Evolutionary conservation across 1,140 invertebrate genomes (phyloP), one percentile per base, ranked within the genome.

Genomic region (Nylanderia fulva): DNA sequence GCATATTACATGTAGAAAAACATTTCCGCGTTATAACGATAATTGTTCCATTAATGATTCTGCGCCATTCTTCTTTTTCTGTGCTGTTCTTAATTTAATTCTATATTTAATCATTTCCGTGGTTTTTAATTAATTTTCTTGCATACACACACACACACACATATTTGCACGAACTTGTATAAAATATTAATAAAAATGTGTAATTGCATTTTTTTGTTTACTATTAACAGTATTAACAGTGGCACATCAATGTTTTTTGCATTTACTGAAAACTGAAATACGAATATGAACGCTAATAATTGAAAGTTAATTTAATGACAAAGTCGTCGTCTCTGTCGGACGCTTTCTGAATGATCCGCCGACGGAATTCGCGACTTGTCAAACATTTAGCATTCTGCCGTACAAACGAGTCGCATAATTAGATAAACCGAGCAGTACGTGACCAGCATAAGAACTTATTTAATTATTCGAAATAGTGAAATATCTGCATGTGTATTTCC

Each of bases 391-490:
- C 45, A 76, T 39, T 42, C 36, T 11, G 24, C 24, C 15, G 13
- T 33, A 29, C 69, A 66, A 66, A 58, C 54, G 60, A 76, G 27
- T 76, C 42, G 71, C 58, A 60, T 72, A 84, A 84, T 84, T 76
- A 63, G 60, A 76, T 69, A 69, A 76, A 88, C 58, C 75, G 42
- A 56, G 29, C 13, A 68, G 21, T 75, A 68, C 21, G 63, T 64
- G 66, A 15, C 5, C 45, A 56, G 68, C 54, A 71, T 72, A 45
- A 64, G 45, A 60, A 63, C 75, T 79, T 45, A 86, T 66, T 90
- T 91, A 90, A 91, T 91, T 91, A 91, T 71, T 87, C 85, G 90
- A 88, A 89, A 89, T 90, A 84, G 77, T 86, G 87, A 91, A 91
- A 91, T 90, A 90, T 75, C 89, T 86, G 84, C 75, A 90, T 91